phyloP scores from a whole-genome alignment of 2,888 invertebrate genomes.

The Sisyra terminalis region DNA sequence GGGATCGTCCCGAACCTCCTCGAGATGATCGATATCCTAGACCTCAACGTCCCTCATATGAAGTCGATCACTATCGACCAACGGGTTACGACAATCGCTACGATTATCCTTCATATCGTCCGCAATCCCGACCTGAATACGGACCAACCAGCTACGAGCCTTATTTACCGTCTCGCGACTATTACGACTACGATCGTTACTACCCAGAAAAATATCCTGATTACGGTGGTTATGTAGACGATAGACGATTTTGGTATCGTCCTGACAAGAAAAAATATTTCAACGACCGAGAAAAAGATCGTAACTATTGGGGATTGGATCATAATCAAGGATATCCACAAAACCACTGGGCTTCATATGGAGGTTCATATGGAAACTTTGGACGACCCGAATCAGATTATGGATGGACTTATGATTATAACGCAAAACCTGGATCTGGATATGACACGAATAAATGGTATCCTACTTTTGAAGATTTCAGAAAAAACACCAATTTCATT shows the following conservation, averaged over 20 bases:
- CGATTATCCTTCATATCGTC: slow-evolving; percentile 11
- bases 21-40: slow-evolving; percentile 1
- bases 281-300: slow-evolving; percentile 16
- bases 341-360: slow-evolving; percentile 41
- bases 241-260: slow-evolving; percentile 9
- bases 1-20: background rate
- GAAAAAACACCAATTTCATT: slow-evolving; percentile 8
- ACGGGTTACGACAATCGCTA: background rate
- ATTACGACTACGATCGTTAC: background rate
- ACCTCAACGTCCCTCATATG: background rate
- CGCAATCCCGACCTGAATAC: slow-evolving; percentile 30
- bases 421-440: background rate
- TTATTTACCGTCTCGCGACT: slow-evolving; percentile 6
- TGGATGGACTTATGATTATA: slow-evolving; percentile 4
- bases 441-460: slow-evolving; percentile 4
- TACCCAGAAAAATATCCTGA: slow-evolving; percentile 1
- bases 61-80: background rate
- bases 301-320: slow-evolving; percentile 19
- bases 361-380: slow-evolving; percentile 37
- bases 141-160: slow-evolving; percentile 15
- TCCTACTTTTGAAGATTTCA: slow-evolving; percentile 6
- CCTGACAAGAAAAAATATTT: slow-evolving; percentile 16
- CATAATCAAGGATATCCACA: slow-evolving; percentile 24
- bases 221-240: slow-evolving; percentile 6
- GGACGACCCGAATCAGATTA: slow-evolving; percentile 14